These are phyloP conservation scores for Nothocercus julius DNA, from an alignment of 2,113 vertebrate species.

Conservation along the genomic window DNA sequence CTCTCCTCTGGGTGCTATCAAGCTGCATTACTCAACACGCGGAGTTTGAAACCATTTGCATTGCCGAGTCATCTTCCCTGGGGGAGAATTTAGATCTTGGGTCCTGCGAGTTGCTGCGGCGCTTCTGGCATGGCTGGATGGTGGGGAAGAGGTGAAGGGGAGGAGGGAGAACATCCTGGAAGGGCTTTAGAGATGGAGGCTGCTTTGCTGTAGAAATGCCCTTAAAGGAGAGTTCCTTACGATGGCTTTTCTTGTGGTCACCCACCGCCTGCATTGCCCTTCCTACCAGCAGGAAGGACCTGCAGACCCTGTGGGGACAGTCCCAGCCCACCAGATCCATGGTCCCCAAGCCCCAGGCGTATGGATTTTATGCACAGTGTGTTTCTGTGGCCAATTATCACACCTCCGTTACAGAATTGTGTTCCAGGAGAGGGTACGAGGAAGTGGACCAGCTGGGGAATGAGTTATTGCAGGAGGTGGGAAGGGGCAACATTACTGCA, in stretches of 20 bases:
- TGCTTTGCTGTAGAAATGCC: neutral
- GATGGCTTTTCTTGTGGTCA: neutral
- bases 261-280: neutral
- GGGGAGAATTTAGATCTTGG: neutral
- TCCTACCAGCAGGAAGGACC: neutral
- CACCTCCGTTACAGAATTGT: accelerated
- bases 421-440: neutral
- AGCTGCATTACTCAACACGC: accelerated
- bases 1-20: neutral
- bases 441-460: neutral
- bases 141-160: accelerated
- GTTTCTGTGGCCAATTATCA: neutral
- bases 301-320: neutral
- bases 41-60: accelerated
- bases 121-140: neutral
- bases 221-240: neutral
- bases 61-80: neutral
- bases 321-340: neutral
- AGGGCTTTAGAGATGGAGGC: neutral
- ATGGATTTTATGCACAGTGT: neutral
- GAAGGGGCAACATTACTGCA: neutral
- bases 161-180: neutral
- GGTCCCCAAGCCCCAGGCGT: neutral
- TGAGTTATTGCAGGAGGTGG: neutral
- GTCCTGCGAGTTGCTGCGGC: neutral